Evolutionary conservation across 35 echinoderm and acorn worm genomes (phyloP).

Genomic region (Nesometra sesokonis): DNA sequence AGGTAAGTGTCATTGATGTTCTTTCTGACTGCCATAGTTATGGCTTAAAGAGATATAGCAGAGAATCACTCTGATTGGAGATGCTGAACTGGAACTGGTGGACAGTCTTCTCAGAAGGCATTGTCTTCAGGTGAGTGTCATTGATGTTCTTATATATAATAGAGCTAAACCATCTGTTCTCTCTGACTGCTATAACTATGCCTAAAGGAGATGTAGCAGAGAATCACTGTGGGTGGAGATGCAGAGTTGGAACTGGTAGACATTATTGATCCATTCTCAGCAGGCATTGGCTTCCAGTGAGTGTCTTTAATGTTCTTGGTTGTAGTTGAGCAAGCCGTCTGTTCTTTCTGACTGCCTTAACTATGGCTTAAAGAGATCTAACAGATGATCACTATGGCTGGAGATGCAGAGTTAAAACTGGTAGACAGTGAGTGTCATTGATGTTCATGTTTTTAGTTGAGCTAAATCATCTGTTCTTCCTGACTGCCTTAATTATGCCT

Average conservation of each 20-base stretch:
- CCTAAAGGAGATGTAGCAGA: slow-evolving; percentile 99
- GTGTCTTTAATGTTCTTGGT: background rate
- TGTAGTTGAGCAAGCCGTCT: too few relatives aligned
- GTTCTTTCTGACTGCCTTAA: too few relatives aligned
- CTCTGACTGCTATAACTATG: too few relatives aligned
- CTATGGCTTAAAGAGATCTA: slow-evolving; percentile 98
- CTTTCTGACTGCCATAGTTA: too few relatives aligned
- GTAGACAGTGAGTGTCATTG: too few relatives aligned
- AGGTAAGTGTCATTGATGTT: slow-evolving; percentile 16
- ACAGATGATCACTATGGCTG: slow-evolving; percentile 98
- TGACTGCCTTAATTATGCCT: too few relatives aligned
- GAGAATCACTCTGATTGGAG: slow-evolving; percentile 94
- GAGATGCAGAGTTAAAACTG: slow-evolving; percentile 91
- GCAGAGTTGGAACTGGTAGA: slow-evolving; percentile 89
- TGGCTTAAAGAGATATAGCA: slow-evolving; percentile 99
- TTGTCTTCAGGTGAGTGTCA: slow-evolving; percentile 63
- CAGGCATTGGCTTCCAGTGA: slow-evolving; percentile 85
- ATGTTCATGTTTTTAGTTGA: too few relatives aligned
- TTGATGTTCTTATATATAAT: background rate
- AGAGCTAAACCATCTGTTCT: too few relatives aligned
- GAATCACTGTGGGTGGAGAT: slow-evolving; percentile 93
- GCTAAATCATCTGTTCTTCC: too few relatives aligned
- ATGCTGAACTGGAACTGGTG: slow-evolving; percentile 84
- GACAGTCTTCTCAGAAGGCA: slow-evolving; percentile 97
- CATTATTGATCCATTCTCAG: slow-evolving; percentile 94